Evolutionary conservation across 2,797 vertebrate species (phyloP).

Genomic region (Microctenopoma steveboyesi): DNA sequence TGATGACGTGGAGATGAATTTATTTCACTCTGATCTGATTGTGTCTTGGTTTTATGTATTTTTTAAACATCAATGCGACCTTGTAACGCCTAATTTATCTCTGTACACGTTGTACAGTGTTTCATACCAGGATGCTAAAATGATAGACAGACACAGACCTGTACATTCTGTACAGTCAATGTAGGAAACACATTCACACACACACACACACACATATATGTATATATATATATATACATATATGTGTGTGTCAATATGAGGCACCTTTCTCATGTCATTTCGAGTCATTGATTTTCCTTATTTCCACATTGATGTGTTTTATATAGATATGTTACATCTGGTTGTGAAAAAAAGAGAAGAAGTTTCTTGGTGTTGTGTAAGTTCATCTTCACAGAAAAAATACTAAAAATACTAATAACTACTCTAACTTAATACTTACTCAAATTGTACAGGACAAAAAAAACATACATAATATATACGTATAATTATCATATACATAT

Average conservation of each 20-base stretch:
- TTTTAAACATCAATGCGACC: neutral
- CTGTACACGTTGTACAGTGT: constrained; percentile 2
- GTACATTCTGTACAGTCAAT: constrained; percentile 42
- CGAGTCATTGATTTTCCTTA: neutral
- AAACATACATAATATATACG: too few relatives aligned
- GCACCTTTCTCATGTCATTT: neutral
- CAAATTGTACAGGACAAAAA: too few relatives aligned
- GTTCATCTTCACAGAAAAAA: too few relatives aligned
- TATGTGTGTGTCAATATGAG: neutral
- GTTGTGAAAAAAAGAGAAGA: too few relatives aligned
- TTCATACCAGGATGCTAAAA: constrained; percentile 21
- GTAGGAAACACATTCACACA: constrained; percentile 3
- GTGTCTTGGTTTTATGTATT: neutral
- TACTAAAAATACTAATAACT: too few relatives aligned
- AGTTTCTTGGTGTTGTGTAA: too few relatives aligned
- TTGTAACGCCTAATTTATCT: neutral
- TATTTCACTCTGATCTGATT: neutral
- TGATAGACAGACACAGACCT: constrained; percentile 29
- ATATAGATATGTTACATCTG: neutral
- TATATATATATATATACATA: too few relatives aligned
- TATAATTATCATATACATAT: too few relatives aligned
- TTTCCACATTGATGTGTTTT: neutral
- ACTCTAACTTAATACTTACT: too few relatives aligned
- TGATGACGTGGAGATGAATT: too few relatives aligned
- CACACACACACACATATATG: neutral